Percentiles rank a stretch among this genome's conserved stretches.
Conservation (phyloP, 2,888 invertebrate genomes). For the Oscheius sp. region DNA sequence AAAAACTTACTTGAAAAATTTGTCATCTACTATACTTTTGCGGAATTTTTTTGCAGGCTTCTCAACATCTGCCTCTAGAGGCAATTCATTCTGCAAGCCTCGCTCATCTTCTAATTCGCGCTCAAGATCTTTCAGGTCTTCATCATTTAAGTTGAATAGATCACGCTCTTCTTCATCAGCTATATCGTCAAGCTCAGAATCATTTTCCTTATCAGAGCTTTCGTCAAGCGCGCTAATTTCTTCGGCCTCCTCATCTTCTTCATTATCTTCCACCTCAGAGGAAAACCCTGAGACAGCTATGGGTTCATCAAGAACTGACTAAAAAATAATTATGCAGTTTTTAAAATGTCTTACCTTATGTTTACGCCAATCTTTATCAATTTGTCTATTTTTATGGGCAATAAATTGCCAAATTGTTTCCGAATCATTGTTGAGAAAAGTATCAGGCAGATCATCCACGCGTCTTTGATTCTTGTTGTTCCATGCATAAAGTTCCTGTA, state of each 20-base stretch:
- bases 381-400: conserved; percentile 38
- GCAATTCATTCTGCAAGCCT: background rate
- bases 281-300: background rate
- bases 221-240: conserved; percentile 29
- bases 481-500: conserved; percentile 30
- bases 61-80: background rate
- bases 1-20: conserved; percentile 46
- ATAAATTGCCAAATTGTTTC: conserved; percentile 50
- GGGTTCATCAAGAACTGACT: conserved; percentile 26
- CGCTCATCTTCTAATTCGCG: conserved; percentile 38
- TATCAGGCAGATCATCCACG: conserved; percentile 32
- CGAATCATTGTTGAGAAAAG: conserved; percentile 29
- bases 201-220: conserved; percentile 36
- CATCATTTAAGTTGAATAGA: conserved; percentile 48
- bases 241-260: conserved; percentile 39
- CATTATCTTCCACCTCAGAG: conserved; percentile 34
- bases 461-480: conserved; percentile 4
- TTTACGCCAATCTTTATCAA: conserved; percentile 42
- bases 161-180: conserved; percentile 43
- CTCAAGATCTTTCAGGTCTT: conserved; percentile 51
- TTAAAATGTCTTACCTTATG: conserved; percentile 11
- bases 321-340: background rate
- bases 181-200: conserved; percentile 27
- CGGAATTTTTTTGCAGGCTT: conserved; percentile 41
- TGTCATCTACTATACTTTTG: conserved; percentile 54